These are phyloP conservation scores for Planococcus citri DNA, from an alignment of 1,140 invertebrate genomes.

Conservation along the genomic window DNA sequence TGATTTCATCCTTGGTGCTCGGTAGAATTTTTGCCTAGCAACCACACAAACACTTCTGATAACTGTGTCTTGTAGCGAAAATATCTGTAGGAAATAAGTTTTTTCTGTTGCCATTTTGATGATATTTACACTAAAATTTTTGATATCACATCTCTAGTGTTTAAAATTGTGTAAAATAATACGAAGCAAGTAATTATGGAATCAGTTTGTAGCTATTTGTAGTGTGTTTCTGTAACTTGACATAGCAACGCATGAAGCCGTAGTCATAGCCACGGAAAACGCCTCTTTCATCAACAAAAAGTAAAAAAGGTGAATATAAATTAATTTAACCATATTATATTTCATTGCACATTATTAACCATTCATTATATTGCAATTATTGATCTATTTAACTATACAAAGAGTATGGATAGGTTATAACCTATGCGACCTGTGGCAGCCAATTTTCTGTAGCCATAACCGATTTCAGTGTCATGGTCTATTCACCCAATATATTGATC, in stretches of 20 bases:
- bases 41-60: constrained; percentile 19
- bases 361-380: background rate
- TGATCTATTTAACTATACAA: background rate
- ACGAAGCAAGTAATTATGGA: constrained; percentile 8
- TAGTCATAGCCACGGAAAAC: constrained; percentile 26
- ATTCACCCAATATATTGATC: too few relatives aligned
- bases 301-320: constrained; percentile 25
- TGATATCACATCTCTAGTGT: background rate
- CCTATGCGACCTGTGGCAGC: background rate
- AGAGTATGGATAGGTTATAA: background rate
- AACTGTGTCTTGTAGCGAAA: constrained; percentile 1
- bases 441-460: too few relatives aligned
- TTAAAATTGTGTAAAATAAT: background rate
- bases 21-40: constrained; percentile 16
- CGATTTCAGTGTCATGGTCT: too few relatives aligned
- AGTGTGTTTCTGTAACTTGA: background rate
- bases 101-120: constrained; percentile 9
- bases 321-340: constrained; percentile 10
- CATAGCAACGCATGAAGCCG: constrained; percentile 23
- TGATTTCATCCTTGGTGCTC: too few relatives aligned
- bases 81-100: background rate
- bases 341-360: background rate
- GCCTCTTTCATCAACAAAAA: constrained; percentile 24
- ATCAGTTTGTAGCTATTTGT: constrained; percentile 8
- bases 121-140: background rate